phyloP scores from a whole-genome alignment of 1,140 invertebrate genomes.

The Aphidius gifuensis region DNA sequence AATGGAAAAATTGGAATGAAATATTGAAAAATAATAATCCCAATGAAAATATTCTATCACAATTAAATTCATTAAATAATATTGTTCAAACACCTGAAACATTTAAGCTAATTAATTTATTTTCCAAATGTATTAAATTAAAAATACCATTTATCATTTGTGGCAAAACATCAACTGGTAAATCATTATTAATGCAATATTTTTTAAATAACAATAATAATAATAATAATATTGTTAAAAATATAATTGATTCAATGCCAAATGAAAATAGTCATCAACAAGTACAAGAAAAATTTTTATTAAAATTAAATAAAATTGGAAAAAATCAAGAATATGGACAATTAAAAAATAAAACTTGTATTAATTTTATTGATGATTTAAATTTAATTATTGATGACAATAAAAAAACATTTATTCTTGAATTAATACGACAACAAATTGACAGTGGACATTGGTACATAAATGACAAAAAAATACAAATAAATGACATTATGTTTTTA shows the following conservation, averaged over 20 bases:
- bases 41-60: conserved; percentile 7
- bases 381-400: conserved; percentile 57
- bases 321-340: conserved; percentile 59
- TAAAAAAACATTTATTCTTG: conserved; percentile 54
- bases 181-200: conserved; percentile 63
- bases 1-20: conserved; percentile 58
- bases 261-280: conserved; percentile 60
- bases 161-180: conserved; percentile 66
- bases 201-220: conserved; percentile 57
- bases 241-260: conserved; percentile 61
- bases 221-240: conserved; percentile 40
- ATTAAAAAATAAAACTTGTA: conserved; percentile 55
- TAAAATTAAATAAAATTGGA: conserved; percentile 61
- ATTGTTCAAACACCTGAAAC: conserved; percentile 60
- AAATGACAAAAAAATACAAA: conserved; percentile 51
- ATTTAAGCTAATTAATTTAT: conserved; percentile 53
- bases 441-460: conserved; percentile 66
- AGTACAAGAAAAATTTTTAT: conserved; percentile 63
- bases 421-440: conserved; percentile 66
- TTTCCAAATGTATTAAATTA: conserved; percentile 51
- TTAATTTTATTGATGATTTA: conserved; percentile 71
- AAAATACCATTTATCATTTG: conserved; percentile 61
- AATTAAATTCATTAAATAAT: conserved; percentile 47
- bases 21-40: conserved; percentile 48
- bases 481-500: conserved; percentile 61